Evolutionary conservation across 2,888 invertebrate genomes (phyloP), one percentile per base, ranked within the genome.

Genomic region (Caenorhabditis sp.): DNA sequence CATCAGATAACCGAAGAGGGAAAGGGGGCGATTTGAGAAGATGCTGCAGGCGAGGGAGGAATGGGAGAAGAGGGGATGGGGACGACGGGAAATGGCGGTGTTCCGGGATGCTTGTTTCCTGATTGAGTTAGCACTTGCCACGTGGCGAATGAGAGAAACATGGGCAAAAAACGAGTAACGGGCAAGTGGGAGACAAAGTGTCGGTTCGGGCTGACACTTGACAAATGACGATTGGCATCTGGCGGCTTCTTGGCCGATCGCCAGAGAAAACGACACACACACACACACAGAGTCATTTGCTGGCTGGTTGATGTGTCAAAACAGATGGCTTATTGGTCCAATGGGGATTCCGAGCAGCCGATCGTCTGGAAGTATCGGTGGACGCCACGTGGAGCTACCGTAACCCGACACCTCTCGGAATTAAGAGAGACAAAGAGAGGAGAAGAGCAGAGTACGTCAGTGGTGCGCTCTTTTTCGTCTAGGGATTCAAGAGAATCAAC

Each of bases 211-310:
- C 59, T 53, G 59, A 70, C 70, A 68, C 59, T 70, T 70, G 70
- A 70, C 70, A 70, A 70, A 70, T 70, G 70, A 70, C 70, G 70
- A 59, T 70, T 70, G 59, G 59, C 70, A 70, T 70, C 70, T 70
- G 70, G 70, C 70, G 70, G 70, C 70, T 70, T 70, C 58, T 59
- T 59, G 59, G 70, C 59, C 50, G 70, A 70, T 52, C 52, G 70
- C 43, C 52, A 59, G 70, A 53, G 53, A 59, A 13, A 39, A 43
- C 20, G 39, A 55, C 53, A 24, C 50, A 63, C 32, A 17, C 15
- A 48, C 30, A 63, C 22, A 52, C n/a, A 20, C 45, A 52, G 58
- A 70, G 70, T 70, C 59, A 70, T 70, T 70, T 70, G 70, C 52
- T 58, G 68, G 58, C 59, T 70, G 59, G 59, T 70, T 70, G 70